Base-by-base conservation (phyloP, 2,888 invertebrate species). In the Himalopsyche tibetana region DNA sequence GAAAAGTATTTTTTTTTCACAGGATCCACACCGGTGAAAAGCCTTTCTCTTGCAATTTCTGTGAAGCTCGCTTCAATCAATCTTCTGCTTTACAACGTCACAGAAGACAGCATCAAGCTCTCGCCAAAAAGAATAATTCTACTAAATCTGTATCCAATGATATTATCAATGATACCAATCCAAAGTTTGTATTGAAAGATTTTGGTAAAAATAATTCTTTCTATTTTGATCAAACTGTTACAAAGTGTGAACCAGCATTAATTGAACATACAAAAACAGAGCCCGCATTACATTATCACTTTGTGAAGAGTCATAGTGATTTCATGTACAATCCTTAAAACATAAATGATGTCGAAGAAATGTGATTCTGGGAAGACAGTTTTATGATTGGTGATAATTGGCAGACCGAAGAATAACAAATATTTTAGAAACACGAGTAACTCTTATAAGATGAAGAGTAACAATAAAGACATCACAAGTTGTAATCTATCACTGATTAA, bases 1-100 rank as follows among this genome's bases (percentile, higher is more conserved):
- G 9, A 45, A 45, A 11, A 9, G 9, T 79, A 80, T 55, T 79
- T 84, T 55, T 79, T 84, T 80, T 51, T 74, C 85, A 55, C 45
- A 88, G 89, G 55, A 89, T 88, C 19, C 89, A 89, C 82, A 89
- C 89, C 2, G 89, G 89, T 6, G 89, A 89, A 83, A 89, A 89
- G 56, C 89, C 89, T 28, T 89, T 84, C 85, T 69, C 80, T 11
- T 89, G 89, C 42, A 82, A 83, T 36, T 80, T 85, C 15, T 89
- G 89, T 55, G 82, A 69, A 19, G 87, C 89, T 28, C 86, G 85
- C 79, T 89, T 89, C 82, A 89, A 89, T 82, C 89, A 89, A 79
- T 89, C 89, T 6, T 89, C 89, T 0, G 88, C 89, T 11, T 79
- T 89, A 4, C 86, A 88, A 19, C 83, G 89, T 38, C 89, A 89